Base-by-base conservation (phyloP, 2,888 invertebrate genomes). In the Zonitis immaculata region DNA sequence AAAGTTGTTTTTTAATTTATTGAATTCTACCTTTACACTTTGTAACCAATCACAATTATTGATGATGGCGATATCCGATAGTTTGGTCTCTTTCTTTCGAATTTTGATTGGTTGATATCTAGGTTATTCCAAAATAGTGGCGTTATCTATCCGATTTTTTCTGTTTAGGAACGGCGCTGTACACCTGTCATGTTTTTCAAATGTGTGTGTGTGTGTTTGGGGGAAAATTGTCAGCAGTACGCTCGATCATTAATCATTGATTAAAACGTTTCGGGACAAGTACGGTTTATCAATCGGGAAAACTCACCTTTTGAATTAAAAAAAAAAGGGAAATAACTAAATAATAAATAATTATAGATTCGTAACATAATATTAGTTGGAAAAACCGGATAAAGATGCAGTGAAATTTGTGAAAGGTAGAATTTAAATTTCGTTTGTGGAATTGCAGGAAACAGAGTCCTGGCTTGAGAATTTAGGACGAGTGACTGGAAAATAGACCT, bases 231-330 rank as follows among this genome's bases (percentile, higher is more conserved):
- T 66, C 63, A 62, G 61, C 61, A 59, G 63, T 60, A 58, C 59
- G 64, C 62, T 66, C 68, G 69, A 72, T 72, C 69, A 73, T 73
- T 72, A 73, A 73, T 73, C 73, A 73, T 73, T 72, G 73, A 74
- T 73, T 72, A 68, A 67, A 66, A 65, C 62, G 52, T 20, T 39
- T 39, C 11, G 11, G 39, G 59, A 54, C 56, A 53, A 62, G 52
- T 54, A 61, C 58, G 49, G 50, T 54, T 61, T 62, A 56, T 59
- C 62, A 61, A 60, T 60, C 2, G 12, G 18, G 11, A 9, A 9
- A 39, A 39, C 1, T 26, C 8, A 11, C 3, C 14, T 8, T 12
- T 3, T 12, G 12, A 30, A 30, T 16, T 35, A 3, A 7, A 7
- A 1, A 14, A 32, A 32, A 32, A 7, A 4, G 26, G 6, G 5